phyloP scores from a whole-genome alignment of 2,113 vertebrate species.

The Neodon shergylaensis region DNA sequence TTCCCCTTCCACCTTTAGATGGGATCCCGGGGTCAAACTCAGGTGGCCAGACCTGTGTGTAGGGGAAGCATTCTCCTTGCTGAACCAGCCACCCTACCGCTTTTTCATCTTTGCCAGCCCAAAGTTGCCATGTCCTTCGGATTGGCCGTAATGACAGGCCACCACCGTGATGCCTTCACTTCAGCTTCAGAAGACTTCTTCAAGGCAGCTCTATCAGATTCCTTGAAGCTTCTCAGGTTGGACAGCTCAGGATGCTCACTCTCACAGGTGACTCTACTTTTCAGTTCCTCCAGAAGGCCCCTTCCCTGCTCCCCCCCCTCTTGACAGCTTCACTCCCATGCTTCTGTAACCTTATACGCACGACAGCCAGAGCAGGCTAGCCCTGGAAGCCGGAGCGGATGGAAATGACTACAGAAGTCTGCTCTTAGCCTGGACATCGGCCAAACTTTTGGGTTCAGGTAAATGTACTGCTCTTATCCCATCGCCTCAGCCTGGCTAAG shows the following conservation, averaged over 20 bases:
- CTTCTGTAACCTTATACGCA: background rate
- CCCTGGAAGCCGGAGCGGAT: background rate
- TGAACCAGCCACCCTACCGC: background rate
- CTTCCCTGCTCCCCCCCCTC: too few species aligned
- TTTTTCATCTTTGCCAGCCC: too few species aligned
- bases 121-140: background rate
- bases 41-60: background rate
- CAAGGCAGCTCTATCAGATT: background rate
- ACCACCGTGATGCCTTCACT: background rate
- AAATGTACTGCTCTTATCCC: background rate
- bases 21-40: background rate
- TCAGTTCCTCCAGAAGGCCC: background rate
- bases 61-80: background rate
- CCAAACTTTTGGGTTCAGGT: background rate
- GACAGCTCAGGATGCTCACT: background rate
- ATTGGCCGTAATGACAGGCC: background rate
- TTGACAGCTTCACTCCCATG: too few species aligned
- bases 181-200: background rate
- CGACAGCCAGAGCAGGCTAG: background rate
- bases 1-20: background rate
- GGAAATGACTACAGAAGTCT: background rate
- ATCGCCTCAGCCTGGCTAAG: background rate
- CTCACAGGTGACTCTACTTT: background rate
- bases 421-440: background rate
- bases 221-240: background rate